Evolutionary conservation across 2,113 vertebrate species (phyloP).

Genomic region (Lophius piscatorius): DNA sequence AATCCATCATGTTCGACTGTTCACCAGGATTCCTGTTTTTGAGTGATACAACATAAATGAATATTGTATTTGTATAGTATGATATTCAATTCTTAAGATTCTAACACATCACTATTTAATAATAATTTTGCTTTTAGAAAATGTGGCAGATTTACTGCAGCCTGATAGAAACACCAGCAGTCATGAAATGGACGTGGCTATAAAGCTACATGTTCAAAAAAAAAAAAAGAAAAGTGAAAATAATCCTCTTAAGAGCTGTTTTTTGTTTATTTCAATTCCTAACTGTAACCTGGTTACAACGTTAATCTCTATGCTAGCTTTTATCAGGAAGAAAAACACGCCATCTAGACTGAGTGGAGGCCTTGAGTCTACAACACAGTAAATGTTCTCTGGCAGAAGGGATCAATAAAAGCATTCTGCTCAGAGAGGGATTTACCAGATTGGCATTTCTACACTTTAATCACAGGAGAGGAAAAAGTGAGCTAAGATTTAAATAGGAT

Average conservation of each 20-base stretch:
- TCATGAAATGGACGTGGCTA: neutral
- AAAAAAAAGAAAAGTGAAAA: constrained; percentile 11
- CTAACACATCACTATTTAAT: too few relatives aligned
- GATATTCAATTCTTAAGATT: too few relatives aligned
- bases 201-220: too few relatives aligned
- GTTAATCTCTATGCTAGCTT: constrained; percentile 24
- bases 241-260: neutral
- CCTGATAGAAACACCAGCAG: constrained; percentile 10
- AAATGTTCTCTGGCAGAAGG: constrained; percentile 5
- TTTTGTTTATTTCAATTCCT: constrained; percentile 31
- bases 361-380: constrained; percentile 11
- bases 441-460: constrained; percentile 2
- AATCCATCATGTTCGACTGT: too few relatives aligned
- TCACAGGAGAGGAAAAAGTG: neutral
- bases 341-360: neutral
- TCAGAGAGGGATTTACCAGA: constrained; percentile 8
- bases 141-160: too few relatives aligned
- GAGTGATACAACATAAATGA: too few relatives aligned
- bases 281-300: constrained; percentile 38
- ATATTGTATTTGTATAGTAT: too few relatives aligned
- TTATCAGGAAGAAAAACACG: constrained; percentile 9
- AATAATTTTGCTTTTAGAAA: too few relatives aligned
- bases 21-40: too few relatives aligned
- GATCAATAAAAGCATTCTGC: constrained; percentile 47
- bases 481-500: constrained; percentile 13